These are phyloP conservation scores for Elephantulus edwardii DNA, from an alignment of 2,113 vertebrate genomes.

Conservation along the genomic window DNA sequence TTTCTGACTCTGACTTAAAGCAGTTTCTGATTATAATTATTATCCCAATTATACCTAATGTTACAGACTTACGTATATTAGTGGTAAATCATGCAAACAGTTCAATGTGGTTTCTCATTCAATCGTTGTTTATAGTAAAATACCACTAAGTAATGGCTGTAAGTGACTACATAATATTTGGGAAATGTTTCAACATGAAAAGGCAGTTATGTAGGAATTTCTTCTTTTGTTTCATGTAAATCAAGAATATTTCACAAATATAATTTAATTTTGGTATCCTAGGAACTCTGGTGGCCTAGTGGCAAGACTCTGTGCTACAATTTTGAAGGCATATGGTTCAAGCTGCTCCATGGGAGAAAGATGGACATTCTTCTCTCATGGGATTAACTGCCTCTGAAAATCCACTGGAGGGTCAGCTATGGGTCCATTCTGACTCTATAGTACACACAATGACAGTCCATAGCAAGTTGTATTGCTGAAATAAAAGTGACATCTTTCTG, in stretches of 20 bases:
- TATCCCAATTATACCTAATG: background rate
- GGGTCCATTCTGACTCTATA: no score
- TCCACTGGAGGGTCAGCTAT: no score
- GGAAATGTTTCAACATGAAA: constrained; percentile 29
- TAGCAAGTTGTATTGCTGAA: no score
- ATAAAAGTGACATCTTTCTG: no score
- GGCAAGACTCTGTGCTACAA: no score
- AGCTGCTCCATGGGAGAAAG: no score
- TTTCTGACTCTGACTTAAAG: constrained; percentile 59
- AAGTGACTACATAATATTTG: background rate
- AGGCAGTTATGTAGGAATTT: constrained; percentile 4
- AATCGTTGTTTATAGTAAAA: background rate
- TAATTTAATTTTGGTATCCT: background rate
- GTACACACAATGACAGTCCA: no score
- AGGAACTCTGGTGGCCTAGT: constrained; percentile 17
- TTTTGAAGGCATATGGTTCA: no score
- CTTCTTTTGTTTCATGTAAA: background rate
- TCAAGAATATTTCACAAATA: background rate
- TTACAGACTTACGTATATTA: background rate
- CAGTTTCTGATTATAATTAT: constrained; percentile 36
- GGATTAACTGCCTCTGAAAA: no score
- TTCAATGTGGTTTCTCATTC: constrained; percentile 9
- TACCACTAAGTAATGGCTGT: background rate
- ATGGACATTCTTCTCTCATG: no score
- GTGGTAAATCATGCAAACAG: background rate